phyloP scores from a whole-genome alignment of 2,888 invertebrate genomes.

The Danaus chrysippus region DNA sequence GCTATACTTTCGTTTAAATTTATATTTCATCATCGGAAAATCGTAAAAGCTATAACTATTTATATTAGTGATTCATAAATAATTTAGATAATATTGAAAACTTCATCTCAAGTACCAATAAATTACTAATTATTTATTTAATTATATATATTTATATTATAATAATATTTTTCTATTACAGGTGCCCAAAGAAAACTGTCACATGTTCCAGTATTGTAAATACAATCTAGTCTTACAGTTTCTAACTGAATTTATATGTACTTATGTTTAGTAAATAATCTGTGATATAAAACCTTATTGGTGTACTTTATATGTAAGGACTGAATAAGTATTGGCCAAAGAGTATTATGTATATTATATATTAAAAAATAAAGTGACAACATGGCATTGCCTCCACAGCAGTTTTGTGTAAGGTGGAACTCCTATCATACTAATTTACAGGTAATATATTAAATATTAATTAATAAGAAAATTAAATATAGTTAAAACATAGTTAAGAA shows the following conservation, averaged over 20 bases:
- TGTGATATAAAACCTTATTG: conserved; percentile 51
- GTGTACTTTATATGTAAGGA: conserved; percentile 38
- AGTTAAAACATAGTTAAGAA: too few species aligned
- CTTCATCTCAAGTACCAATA: too few species aligned
- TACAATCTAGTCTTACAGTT: conserved; percentile 70
- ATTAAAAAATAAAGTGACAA: conserved; percentile 37
- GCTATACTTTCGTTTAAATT: background rate
- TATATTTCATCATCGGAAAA: background rate
- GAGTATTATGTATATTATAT: conserved; percentile 44
- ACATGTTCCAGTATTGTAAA: conserved; percentile 58
- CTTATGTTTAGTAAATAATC: conserved; percentile 53
- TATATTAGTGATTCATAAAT: background rate
- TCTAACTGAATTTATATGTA: conserved; percentile 65
- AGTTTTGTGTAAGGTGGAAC: conserved; percentile 90
- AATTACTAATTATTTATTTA: background rate
- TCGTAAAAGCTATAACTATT: background rate
- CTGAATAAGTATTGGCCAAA: conserved; percentile 49
- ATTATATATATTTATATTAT: background rate
- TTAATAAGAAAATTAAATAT: background rate
- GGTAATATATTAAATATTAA: conserved; percentile 48
- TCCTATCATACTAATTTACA: conserved; percentile 89
- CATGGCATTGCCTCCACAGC: conserved; percentile 79
- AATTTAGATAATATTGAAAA: background rate
- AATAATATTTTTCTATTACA: conserved; percentile 32
- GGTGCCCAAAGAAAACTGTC: conserved; percentile 32